Evolutionary conservation across 2,797 vertebrate species (phyloP).

Genomic region (Poeciliopsis infans): DNA sequence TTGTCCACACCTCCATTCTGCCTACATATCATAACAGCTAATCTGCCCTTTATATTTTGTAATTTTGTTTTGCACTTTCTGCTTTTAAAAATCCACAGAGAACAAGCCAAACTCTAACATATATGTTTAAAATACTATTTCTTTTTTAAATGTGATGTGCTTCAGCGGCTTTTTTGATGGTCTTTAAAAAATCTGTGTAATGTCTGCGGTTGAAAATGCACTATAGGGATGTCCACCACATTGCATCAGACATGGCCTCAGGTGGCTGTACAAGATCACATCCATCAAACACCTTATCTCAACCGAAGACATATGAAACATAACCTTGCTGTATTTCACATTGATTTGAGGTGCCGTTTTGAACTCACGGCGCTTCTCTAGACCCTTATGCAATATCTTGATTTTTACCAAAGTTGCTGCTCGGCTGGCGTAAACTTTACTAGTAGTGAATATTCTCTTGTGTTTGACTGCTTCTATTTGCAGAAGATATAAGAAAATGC

Average conservation of each 20-base stretch:
- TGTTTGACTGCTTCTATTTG: background rate
- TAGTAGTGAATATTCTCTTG: background rate
- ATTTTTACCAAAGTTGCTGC: conserved; percentile 53
- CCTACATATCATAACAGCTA: background rate
- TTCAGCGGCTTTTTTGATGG: conserved; percentile 38
- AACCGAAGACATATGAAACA: conserved; percentile 71
- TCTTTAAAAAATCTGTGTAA: conserved; percentile 60
- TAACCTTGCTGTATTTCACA: conserved; percentile 71
- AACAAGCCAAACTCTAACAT: conserved; percentile 10
- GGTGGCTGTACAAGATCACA: conserved; percentile 67
- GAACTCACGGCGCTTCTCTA: conserved; percentile 40
- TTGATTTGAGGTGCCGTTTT: conserved; percentile 68
- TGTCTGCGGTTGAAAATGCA: conserved; percentile 59
- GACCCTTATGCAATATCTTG: conserved; percentile 64
- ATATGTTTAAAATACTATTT: conserved; percentile 28
- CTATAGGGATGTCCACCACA: conserved; percentile 67
- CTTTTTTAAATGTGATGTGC: conserved; percentile 19
- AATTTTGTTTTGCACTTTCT: conserved; percentile 2
- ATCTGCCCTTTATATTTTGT: conserved; percentile 1
- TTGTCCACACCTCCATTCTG: background rate
- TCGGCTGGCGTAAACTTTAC: conserved; percentile 24
- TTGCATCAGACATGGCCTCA: conserved; percentile 75
- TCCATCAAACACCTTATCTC: conserved; percentile 75
- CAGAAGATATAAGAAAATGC: conserved; percentile 1
- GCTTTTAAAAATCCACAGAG: conserved; percentile 14